Evolutionary conservation across 2,113 vertebrate species (phyloP).

Genomic region (Triplophysa tibetana): DNA sequence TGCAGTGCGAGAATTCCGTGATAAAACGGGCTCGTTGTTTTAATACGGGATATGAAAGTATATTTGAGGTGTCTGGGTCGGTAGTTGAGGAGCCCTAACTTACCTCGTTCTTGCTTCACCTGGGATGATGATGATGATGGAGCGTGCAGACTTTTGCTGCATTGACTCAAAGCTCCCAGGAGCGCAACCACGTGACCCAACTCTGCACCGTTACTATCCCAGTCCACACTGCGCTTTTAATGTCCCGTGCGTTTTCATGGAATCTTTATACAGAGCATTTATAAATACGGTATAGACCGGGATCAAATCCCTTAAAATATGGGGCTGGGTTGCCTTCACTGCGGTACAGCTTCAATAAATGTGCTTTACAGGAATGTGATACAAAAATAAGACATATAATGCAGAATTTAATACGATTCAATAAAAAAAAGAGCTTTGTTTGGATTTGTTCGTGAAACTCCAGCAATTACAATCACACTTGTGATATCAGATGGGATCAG

Average conservation of each 20-base stretch:
- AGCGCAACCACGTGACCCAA: slow-evolving; percentile 70
- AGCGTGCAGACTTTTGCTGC: slow-evolving; percentile 72
- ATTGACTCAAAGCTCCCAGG: slow-evolving; percentile 69
- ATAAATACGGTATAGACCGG: neutral
- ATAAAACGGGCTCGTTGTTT: neutral
- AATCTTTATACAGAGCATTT: no score
- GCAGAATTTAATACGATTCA: no score
- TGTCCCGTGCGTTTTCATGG: neutral
- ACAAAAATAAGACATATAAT: neutral
- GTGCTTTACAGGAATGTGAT: neutral
- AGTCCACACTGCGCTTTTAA: slow-evolving; percentile 31
- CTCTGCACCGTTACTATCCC: slow-evolving; percentile 63
- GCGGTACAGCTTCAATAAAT: neutral
- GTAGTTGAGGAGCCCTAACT: slow-evolving; percentile 4
- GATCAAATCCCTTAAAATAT: neutral
- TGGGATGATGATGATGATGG: slow-evolving; percentile 57
- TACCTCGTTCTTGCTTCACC: slow-evolving; percentile 60
- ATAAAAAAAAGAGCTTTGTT: neutral
- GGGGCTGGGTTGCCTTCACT: no score
- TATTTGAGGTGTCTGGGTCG: neutral
- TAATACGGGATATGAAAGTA: neutral
- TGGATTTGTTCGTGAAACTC: neutral
- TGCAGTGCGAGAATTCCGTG: neutral
- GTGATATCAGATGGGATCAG: neutral
- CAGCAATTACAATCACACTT: neutral